A percentile compares a stretch with the other conserved stretches of the same genome.
Evolutionary conservation across 2,797 vertebrate species (phyloP).

Genomic region (Yasuhikotakia modesta): DNA sequence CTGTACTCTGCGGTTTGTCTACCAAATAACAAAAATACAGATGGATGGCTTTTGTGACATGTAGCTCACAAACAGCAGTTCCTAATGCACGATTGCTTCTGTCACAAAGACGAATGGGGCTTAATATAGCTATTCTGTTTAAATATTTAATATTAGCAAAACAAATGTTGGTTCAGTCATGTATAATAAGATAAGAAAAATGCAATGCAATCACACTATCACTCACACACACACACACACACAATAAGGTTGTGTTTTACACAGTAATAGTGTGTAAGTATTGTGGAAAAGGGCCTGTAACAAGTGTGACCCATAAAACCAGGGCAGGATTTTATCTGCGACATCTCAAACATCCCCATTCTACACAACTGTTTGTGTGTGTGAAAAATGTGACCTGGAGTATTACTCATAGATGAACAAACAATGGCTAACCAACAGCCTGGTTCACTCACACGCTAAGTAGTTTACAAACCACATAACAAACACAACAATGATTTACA

Average conservation of each 20-base stretch:
- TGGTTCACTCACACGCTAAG: background rate
- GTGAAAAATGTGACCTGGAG: background rate
- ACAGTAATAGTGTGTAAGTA: background rate
- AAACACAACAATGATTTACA: conserved; percentile 19
- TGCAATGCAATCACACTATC: too few relatives aligned
- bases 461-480: background rate
- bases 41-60: conserved; percentile 19
- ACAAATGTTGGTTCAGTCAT: conserved; percentile 33
- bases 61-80: conserved; percentile 20
- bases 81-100: conserved; percentile 9
- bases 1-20: conserved; percentile 4
- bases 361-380: background rate
- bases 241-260: conserved; percentile 11
- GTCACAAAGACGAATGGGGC: conserved; percentile 1
- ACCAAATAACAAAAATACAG: conserved; percentile 24
- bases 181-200: background rate
- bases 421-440: conserved; percentile 18
- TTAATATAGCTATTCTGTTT: conserved; percentile 26
- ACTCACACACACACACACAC: conserved; percentile 21
- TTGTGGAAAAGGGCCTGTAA: conserved; percentile 3
- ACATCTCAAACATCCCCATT: background rate
- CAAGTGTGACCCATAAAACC: conserved; percentile 31
- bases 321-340: background rate
- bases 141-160: conserved; percentile 12
- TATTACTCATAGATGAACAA: conserved; percentile 5